A percentile compares a stretch with the other conserved stretches of the same genome.
phyloP scores from a whole-genome alignment of 2,797 vertebrate genomes.

The Coregonus sp. region DNA sequence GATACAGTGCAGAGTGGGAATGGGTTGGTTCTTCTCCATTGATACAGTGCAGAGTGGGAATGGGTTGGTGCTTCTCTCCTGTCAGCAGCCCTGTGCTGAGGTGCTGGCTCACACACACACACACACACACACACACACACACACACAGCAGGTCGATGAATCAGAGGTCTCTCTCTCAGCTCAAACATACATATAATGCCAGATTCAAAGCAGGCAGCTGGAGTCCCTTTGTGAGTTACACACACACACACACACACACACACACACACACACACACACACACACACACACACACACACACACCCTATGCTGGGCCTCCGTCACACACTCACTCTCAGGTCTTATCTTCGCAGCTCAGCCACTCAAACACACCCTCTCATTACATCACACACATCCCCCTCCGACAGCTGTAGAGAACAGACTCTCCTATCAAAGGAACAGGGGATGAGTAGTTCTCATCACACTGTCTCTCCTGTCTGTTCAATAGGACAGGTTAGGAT shows the following conservation, averaged over 20 bases:
- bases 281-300: not conserved
- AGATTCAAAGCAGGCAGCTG: not conserved
- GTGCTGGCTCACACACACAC: not conserved
- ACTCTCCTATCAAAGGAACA: not conserved
- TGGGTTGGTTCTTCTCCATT: not conserved
- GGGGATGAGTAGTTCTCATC: constrained; percentile 5
- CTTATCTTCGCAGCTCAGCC: constrained; percentile 67
- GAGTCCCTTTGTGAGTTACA: not conserved
- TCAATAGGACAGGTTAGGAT: constrained; percentile 3
- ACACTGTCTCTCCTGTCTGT: constrained; percentile 11
- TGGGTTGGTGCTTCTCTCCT: constrained; percentile 8
- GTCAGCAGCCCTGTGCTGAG: not conserved
- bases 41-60: constrained; percentile 15
- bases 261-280: too few species aligned
- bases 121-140: not conserved
- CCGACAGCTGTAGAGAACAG: constrained; percentile 20
- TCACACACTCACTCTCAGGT: constrained; percentile 38
- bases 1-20: constrained; percentile 14
- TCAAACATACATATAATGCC: not conserved
- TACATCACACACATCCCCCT: not conserved
- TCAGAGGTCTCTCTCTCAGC: not conserved
- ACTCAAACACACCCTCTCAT: constrained; percentile 27
- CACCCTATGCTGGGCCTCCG: constrained; percentile 1
- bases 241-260: too few species aligned
- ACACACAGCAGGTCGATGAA: not conserved